Percentiles rank a stretch among this genome's conserved stretches.
Conservation (phyloP, 2,113 vertebrate species). For the Numida meleagris region DNA sequence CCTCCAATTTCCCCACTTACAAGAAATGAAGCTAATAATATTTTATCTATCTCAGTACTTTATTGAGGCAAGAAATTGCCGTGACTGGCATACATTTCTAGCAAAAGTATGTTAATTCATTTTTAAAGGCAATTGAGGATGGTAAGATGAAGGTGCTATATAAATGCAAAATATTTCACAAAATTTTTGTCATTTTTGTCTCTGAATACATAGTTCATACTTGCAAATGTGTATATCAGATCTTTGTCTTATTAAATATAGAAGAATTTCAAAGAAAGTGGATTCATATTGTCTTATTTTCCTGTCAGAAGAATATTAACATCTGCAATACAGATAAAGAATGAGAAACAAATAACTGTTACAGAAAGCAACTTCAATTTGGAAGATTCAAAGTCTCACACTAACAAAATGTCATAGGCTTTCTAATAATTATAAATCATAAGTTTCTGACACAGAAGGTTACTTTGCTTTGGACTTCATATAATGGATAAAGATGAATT, state of each 20-base stretch:
- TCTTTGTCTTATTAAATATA: background rate
- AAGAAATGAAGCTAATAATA: slow-evolving; percentile 27
- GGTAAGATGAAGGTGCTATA: background rate
- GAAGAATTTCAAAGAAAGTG: background rate
- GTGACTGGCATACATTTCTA: background rate
- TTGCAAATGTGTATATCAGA: background rate
- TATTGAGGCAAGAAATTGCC: background rate
- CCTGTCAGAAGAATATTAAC: background rate
- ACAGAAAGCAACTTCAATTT: background rate
- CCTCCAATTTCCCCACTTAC: slow-evolving; percentile 25
- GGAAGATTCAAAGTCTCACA: background rate
- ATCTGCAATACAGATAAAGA: background rate
- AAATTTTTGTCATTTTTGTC: background rate
- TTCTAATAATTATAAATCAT: background rate
- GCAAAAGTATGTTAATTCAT: background rate
- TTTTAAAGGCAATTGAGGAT: background rate
- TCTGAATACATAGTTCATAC: background rate
- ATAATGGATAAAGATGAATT: slow-evolving; percentile 56
- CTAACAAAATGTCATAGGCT: background rate
- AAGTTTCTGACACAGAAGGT: slow-evolving; percentile 40
- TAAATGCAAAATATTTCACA: slow-evolving; percentile 2
- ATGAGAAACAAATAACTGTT: background rate
- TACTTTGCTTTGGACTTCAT: slow-evolving; percentile 28
- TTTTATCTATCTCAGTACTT: background rate
- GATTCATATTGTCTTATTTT: background rate